Conservation (phyloP, 2,113 vertebrate genomes). For the Theropithecus gelada region DNA sequence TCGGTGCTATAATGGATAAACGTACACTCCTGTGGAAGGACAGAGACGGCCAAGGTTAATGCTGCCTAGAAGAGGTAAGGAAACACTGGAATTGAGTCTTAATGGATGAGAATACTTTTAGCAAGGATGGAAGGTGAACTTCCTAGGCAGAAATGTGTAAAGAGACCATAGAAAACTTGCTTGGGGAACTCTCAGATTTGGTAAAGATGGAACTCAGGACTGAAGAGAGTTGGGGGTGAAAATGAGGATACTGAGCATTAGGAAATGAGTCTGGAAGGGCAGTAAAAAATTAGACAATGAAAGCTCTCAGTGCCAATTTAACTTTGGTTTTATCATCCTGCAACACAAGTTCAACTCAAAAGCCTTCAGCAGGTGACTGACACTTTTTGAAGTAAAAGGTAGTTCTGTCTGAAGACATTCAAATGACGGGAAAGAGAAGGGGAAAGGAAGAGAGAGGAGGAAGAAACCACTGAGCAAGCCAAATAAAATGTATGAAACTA, state of each 20-base stretch:
- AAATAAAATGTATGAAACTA: background rate
- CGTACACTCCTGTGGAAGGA: background rate
- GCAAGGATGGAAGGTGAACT: background rate
- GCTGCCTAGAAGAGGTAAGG: background rate
- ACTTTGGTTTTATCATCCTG: background rate
- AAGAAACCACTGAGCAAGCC: background rate
- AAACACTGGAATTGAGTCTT: background rate
- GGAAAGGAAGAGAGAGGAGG: background rate
- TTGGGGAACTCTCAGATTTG: background rate
- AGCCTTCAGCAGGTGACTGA: background rate
- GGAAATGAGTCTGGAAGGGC: background rate
- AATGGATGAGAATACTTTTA: background rate
- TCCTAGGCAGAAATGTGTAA: background rate
- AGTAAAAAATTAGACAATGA: background rate
- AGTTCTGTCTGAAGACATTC: background rate
- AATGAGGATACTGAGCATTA: background rate
- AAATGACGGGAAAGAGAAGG: background rate
- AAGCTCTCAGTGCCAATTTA: background rate
- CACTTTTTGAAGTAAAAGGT: background rate
- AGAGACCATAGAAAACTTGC: background rate
- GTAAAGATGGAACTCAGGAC: background rate
- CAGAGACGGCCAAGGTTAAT: background rate
- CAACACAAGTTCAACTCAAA: background rate
- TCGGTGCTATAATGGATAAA: background rate
- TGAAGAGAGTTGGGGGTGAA: background rate